phyloP scores from a whole-genome alignment of 2,888 invertebrate species.

The Drosophila nr. medialis region DNA sequence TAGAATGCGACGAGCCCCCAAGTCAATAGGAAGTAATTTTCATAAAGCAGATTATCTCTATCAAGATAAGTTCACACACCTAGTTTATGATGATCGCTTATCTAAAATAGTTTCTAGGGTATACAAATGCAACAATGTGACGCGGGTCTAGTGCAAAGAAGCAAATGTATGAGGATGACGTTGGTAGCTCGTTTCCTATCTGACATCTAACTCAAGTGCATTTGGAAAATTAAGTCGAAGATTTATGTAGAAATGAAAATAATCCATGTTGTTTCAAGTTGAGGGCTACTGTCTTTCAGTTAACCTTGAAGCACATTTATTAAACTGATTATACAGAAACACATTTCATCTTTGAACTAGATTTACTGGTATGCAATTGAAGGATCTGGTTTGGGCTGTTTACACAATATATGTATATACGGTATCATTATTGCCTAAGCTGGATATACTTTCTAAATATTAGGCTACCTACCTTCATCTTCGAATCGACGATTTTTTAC shows the following conservation, averaged over 20 bases:
- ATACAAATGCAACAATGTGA: background rate
- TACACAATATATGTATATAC: background rate
- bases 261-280: slow-evolving; percentile 2
- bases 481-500: slow-evolving; percentile 49
- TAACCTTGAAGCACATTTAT: slow-evolving; percentile 2
- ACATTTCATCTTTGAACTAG: background rate
- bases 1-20: background rate
- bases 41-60: background rate
- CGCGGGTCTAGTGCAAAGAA: background rate
- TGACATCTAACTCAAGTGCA: slow-evolving; percentile 4
- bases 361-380: background rate
- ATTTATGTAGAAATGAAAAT: slow-evolving; percentile 17
- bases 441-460: background rate
- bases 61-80: too few species aligned
- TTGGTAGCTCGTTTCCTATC: background rate
- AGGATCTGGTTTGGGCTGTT: background rate
- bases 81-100: background rate
- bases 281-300: slow-evolving; percentile 19
- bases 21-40: background rate
- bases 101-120: background rate
- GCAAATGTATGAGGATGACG: background rate
- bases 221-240: slow-evolving; percentile 3
- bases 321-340: background rate
- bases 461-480: slow-evolving; percentile 29
- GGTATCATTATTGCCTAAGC: background rate